These are phyloP conservation scores for Napeogenes inachia DNA, from an alignment of 2,888 invertebrate genomes.

Conservation along the genomic window DNA sequence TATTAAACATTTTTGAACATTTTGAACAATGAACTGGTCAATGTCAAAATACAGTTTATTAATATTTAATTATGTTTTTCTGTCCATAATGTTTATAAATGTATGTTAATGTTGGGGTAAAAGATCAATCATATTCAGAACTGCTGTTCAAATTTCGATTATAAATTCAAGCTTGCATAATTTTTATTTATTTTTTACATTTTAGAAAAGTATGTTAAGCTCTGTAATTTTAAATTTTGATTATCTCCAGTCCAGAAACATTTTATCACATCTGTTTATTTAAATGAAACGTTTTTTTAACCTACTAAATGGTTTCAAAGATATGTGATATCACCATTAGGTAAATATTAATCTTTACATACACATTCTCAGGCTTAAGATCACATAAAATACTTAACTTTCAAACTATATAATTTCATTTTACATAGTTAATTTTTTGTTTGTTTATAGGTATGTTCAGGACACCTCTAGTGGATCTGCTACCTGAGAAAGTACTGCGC, in stretches of 20 bases:
- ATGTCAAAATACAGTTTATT: background rate
- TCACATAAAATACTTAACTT: too few relatives aligned
- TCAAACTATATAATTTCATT: too few relatives aligned
- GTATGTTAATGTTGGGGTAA: background rate
- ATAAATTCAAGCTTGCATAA: too few relatives aligned
- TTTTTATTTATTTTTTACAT: background rate
- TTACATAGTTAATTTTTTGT: background rate
- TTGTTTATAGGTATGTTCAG: constrained; percentile 69
- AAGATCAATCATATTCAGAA: background rate
- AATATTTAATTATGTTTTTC: background rate
- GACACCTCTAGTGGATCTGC: constrained; percentile 69
- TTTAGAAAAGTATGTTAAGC: background rate
- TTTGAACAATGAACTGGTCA: background rate
- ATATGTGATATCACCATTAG: too few relatives aligned
- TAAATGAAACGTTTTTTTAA: too few relatives aligned
- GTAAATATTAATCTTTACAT: too few relatives aligned
- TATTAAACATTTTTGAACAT: constrained; percentile 7
- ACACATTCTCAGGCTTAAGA: too few relatives aligned
- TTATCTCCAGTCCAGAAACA: too few relatives aligned
- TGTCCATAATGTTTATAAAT: background rate
- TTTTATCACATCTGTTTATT: background rate
- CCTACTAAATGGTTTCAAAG: too few relatives aligned
- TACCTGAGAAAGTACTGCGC: constrained; percentile 72
- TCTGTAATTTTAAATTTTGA: too few relatives aligned
- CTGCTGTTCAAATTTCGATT: too few relatives aligned